A percentile compares a stretch with the other conserved stretches of the same genome.
phyloP scores from a whole-genome alignment of 2,888 invertebrate species.

The Leucophenga montana region DNA sequence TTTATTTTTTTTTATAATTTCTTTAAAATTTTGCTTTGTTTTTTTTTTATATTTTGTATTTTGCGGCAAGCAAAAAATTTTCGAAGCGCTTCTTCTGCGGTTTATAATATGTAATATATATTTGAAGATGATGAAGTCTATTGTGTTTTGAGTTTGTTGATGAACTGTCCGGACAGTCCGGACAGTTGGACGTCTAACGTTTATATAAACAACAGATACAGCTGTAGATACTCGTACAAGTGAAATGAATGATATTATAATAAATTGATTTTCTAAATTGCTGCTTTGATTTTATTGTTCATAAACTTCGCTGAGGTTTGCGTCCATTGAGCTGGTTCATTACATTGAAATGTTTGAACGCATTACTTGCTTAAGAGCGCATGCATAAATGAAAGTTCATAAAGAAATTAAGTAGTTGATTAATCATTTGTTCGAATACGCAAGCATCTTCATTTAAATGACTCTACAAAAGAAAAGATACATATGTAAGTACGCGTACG shows the following conservation, averaged over 20 bases:
- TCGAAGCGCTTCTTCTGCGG: constrained; percentile 44
- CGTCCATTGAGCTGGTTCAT: constrained; percentile 29
- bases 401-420: constrained; percentile 63
- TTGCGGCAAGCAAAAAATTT: no score
- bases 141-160: constrained; percentile 11
- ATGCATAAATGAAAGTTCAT: constrained; percentile 66
- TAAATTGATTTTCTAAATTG: constrained; percentile 63
- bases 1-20: no score
- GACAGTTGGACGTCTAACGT: not conserved
- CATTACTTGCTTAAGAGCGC: constrained; percentile 53
- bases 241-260: constrained; percentile 37
- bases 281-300: constrained; percentile 52
- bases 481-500: not conserved
- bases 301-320: constrained; percentile 27
- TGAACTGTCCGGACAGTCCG: not conserved
- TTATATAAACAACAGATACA: constrained; percentile 17
- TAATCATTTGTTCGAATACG: constrained; percentile 48
- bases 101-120: constrained; percentile 45
- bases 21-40: no score
- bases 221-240: constrained; percentile 19
- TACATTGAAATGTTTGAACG: constrained; percentile 41
- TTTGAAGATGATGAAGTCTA: constrained; percentile 8
- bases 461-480: constrained; percentile 55
- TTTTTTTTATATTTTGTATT: no score
- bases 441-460: constrained; percentile 45